Base-by-base conservation (phyloP, 2,888 invertebrate genomes). In the Drosophila algonquin region DNA sequence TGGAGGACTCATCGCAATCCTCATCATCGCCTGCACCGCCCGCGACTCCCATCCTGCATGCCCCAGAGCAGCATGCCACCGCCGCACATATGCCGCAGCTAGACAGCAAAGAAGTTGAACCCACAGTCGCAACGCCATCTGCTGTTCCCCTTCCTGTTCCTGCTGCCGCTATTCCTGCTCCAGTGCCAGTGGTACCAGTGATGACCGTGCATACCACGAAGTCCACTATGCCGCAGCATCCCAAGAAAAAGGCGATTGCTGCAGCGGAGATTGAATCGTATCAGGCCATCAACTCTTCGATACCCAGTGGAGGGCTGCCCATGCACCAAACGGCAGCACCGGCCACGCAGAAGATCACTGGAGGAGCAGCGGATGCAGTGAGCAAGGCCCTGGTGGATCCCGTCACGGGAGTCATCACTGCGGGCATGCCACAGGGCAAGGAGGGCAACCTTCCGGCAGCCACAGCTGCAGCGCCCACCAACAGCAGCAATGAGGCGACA, bases 401-500 rank as follows among this genome's bases (percentile, higher is more conserved):
- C 0, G 95, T 95, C 0, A 96, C 96, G 0, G 96, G 96, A 2
- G 92, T 95, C 79, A 92, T 96, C 40, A 95, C 94, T 63, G 95
- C 95, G 0, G 94, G 95, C 24, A 94, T 93, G 94, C 82, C 89
- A 0, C 95, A 95, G 80, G 94, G 94, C 54, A 95, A 95, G 86
- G 96, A 95, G 87, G 89, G 91, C 4, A 91, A 89, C 58, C 63
- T 91, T 44, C 91, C 91, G 7, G 88, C 89, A 21, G 88, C 91
- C 1, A 89, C 89, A 45, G 89, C 88, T 5, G 88, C 81, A n/a
- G 89, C 80, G 6, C 58, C 85, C 44, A 74, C 87, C 21, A 76
- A 76, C 68, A 71, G 81, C 65, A 77, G 73, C 71, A 79, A 73
- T 47, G 75, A 67, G 14, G 4, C 61, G 45, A 18, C 47, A 45